Evolutionary conservation across 2,888 invertebrate species (phyloP).

Genomic region (Cistogaster globosa): DNA sequence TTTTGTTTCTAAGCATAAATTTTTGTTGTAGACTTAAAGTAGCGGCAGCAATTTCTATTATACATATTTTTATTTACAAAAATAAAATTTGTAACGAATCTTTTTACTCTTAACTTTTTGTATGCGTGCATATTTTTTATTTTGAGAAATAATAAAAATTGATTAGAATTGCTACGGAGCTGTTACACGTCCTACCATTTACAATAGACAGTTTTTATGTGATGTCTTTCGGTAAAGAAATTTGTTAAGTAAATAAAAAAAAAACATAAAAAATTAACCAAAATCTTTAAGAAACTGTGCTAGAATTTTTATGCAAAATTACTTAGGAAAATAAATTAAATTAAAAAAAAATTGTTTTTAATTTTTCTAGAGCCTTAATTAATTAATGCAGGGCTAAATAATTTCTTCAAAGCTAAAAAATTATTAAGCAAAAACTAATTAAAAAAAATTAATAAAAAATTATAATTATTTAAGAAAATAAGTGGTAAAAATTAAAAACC

Average conservation of each 20-base stretch:
- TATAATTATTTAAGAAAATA: too few relatives aligned
- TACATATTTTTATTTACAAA: neutral
- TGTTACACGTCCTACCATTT: constrained; percentile 54
- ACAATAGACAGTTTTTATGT: neutral
- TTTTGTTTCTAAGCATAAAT: neutral
- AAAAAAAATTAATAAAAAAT: too few relatives aligned
- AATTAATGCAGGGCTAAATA: too few relatives aligned
- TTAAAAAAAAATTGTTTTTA: too few relatives aligned
- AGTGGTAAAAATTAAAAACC: too few relatives aligned
- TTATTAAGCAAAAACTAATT: too few relatives aligned
- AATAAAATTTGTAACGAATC: neutral
- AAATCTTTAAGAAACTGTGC: neutral
- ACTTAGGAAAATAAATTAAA: too few relatives aligned
- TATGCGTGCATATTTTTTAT: neutral
- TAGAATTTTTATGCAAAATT: neutral
- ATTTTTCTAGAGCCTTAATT: too few relatives aligned
- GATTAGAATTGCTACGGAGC: constrained; percentile 79
- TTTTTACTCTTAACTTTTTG: neutral
- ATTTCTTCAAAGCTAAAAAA: too few relatives aligned
- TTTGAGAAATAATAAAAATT: constrained; percentile 80
- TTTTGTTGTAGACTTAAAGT: neutral
- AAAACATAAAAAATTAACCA: neutral
- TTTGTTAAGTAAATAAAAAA: neutral
- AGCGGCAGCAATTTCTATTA: neutral
- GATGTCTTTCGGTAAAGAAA: neutral